Evolutionary conservation across 2,888 invertebrate genomes (phyloP), one percentile per base, ranked within the genome.

Genomic region (Drosophila dives): DNA sequence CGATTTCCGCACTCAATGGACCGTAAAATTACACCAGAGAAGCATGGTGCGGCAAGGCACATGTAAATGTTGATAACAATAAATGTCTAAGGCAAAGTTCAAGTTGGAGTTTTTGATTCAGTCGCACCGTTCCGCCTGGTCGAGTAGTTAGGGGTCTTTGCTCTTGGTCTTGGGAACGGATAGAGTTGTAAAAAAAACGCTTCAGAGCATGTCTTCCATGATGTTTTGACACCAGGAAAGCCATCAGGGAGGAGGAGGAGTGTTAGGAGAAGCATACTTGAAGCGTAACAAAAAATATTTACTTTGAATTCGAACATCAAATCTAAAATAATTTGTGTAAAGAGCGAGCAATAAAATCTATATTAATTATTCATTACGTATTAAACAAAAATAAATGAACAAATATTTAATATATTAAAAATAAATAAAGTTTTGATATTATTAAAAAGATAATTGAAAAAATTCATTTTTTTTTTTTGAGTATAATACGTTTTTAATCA

Each of bases 1-100:
- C 81, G 81, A 86, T 87, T 82, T 87, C 76, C 70, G 56, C 61
- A 77, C 62, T 72, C 87, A 87, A 85, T 89, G 77, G 78, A 81
- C 81, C 88, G 72, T 81, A 80, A 87, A 89, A 89, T 87, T 85
- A 75, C 81, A 75, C 69, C 58, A 48, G 55, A 53, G 12, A 38
- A 20, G 20, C 32, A 6, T 59, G 38, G 58, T 34, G 70, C 8
- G 33, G 26, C 26, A 36, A 15, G n/a, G 26, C 55, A 71, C 71
- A 89, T 89, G 84, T 81, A 81, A 86, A 80, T 78, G 70, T 68
- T 83, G 71, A 71, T 64, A 73, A 56, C 81, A 79, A 74, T 79
- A 75, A 72, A 65, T 55, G 61, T 54, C 55, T 45, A 54, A 56
- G 32, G 42, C 74, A 59, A 76, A 62, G 63, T 69, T 77, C 53